Evolutionary conservation across 2,113 vertebrate genomes (phyloP).

Genomic region (Diglossa brunneiventris): DNA sequence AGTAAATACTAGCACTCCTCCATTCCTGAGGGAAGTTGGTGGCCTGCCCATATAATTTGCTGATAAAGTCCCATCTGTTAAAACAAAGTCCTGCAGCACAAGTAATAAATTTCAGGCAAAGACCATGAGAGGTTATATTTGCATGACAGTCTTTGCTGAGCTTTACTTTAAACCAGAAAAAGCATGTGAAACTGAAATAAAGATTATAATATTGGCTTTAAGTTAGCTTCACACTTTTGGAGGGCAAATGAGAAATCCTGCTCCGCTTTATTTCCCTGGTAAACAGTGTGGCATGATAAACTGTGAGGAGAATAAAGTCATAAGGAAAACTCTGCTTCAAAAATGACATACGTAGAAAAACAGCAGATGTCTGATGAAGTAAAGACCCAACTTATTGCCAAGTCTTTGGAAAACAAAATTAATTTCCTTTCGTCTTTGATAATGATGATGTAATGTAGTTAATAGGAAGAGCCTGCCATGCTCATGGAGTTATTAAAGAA

Average conservation of each 20-base stretch:
- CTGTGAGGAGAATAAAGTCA: conserved; percentile 74
- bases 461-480: conserved; percentile 78
- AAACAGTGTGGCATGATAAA: conserved; percentile 72
- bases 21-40: conserved; percentile 76
- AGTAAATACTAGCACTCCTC: conserved; percentile 72
- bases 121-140: conserved; percentile 73
- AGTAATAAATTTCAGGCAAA: conserved; percentile 76
- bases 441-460: conserved; percentile 81
- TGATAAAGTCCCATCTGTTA: conserved; percentile 85
- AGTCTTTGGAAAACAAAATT: conserved; percentile 83
- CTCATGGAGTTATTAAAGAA: conserved; percentile 74
- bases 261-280: conserved; percentile 42
- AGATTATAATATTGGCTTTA: conserved; percentile 67
- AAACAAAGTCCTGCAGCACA: conserved; percentile 74
- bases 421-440: conserved; percentile 86
- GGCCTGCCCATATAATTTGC: conserved; percentile 77
- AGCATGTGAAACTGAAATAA: conserved; percentile 73
- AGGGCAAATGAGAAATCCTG: conserved; percentile 60
- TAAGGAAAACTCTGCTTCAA: conserved; percentile 75
- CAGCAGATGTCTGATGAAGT: conserved; percentile 84
- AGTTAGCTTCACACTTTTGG: conserved; percentile 63
- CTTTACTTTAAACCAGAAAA: conserved; percentile 63
- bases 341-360: conserved; percentile 80
- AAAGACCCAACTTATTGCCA: conserved; percentile 75
- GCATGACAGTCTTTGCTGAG: conserved; percentile 68